A percentile compares a stretch with the other conserved stretches of the same genome.
These are phyloP conservation scores for Escarpia spicata DNA, from an alignment of 2,888 invertebrate genomes.

Conservation along the genomic window DNA sequence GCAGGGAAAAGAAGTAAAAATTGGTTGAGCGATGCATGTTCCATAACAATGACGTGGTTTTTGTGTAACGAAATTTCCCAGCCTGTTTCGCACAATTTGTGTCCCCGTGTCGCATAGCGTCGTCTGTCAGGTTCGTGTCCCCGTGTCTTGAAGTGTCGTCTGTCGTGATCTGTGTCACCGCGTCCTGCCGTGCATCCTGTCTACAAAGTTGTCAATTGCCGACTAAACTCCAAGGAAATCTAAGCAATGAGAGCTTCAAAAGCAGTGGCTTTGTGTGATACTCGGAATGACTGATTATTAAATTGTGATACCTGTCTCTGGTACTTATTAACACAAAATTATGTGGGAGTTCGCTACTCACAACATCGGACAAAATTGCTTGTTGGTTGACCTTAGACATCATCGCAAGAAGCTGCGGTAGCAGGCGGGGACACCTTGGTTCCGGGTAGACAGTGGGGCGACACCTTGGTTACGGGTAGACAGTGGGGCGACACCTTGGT, in stretches of 20 bases:
- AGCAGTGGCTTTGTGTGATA: background rate
- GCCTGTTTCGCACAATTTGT: background rate
- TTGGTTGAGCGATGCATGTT: no score
- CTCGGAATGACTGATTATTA: background rate
- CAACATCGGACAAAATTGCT: background rate
- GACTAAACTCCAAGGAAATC: background rate
- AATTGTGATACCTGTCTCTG: background rate
- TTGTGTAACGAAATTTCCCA: no score
- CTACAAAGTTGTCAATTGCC: background rate
- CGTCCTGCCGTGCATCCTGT: background rate
- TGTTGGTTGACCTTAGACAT: background rate
- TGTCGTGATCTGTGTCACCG: background rate
- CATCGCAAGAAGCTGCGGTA: no score
- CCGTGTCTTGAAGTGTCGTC: background rate
- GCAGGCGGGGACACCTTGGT: no score
- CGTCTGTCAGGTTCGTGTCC: background rate
- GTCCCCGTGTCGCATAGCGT: background rate
- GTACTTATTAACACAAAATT: background rate
- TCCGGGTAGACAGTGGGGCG: no score
- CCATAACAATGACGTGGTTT: no score
- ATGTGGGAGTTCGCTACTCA: background rate
- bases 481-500: no score
- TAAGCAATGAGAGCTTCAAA: slow-evolving; percentile 1
- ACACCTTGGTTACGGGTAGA: no score
- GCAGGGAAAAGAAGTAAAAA: no score